Percentiles rank a stretch among this genome's conserved stretches.
These are phyloP conservation scores for Orchestia grillus DNA, from an alignment of 1,140 invertebrate species.

Conservation along the genomic window DNA sequence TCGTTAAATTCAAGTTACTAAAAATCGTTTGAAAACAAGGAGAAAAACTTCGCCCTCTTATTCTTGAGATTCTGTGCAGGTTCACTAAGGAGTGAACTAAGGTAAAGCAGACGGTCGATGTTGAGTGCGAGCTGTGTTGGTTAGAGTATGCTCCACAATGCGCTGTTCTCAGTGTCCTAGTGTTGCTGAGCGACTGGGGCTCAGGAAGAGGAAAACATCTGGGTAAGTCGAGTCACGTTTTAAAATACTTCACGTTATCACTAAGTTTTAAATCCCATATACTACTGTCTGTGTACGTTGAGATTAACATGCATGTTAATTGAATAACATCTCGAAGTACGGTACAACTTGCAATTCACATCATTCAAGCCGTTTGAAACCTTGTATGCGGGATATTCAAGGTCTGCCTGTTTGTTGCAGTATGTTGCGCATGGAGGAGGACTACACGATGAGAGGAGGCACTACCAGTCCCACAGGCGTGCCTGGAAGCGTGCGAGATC, in stretches of 20 bases:
- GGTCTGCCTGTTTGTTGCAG: background rate
- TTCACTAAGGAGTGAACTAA: background rate
- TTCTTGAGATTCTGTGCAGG: background rate
- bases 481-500: background rate
- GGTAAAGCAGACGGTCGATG: background rate
- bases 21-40: background rate
- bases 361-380: too few species aligned
- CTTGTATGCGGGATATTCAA: background rate
- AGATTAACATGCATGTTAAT: too few species aligned
- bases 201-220: background rate
- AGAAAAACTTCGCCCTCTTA: background rate
- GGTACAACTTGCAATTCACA: too few species aligned
- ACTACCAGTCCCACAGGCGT: background rate
- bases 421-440: constrained; percentile 35
- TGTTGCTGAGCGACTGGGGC: background rate
- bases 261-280: background rate
- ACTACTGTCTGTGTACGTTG: too few species aligned
- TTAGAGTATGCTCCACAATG: background rate
- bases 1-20: background rate
- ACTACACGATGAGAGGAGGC: constrained; percentile 13
- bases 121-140: background rate
- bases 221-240: background rate
- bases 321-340: too few species aligned
- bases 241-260: background rate
- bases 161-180: background rate